A percentile compares a stretch with the other conserved stretches of the same genome.
phyloP scores from a whole-genome alignment of 2,797 vertebrate genomes.

The Alfaro cultratus region DNA sequence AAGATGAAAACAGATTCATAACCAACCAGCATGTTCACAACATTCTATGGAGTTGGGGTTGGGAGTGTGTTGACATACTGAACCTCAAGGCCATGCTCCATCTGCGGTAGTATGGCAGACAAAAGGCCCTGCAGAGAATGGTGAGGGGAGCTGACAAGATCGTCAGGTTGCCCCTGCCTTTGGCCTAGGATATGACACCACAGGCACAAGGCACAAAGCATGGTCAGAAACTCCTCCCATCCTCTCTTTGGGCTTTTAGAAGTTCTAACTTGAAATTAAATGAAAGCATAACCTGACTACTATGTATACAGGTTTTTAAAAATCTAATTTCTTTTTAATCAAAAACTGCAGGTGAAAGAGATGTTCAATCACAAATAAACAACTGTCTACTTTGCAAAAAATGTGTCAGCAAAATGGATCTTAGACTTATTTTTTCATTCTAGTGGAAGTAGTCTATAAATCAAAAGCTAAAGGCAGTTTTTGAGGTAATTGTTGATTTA shows the following conservation, averaged over 20 bases:
- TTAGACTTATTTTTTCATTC: neutral
- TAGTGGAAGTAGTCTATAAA: neutral
- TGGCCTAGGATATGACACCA: neutral
- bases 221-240: neutral
- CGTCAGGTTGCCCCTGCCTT: neutral
- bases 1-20: neutral
- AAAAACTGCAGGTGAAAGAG: neutral
- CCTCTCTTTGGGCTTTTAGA: neutral
- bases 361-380: neutral
- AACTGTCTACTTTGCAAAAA: neutral
- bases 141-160: neutral
- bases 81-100: neutral
- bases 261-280: neutral
- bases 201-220: neutral
- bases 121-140: neutral
- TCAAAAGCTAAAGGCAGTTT: neutral
- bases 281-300: too few relatives aligned
- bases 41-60: neutral
- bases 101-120: neutral
- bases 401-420: neutral
- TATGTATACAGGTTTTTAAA: neutral
- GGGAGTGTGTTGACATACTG: neutral
- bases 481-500: neutral
- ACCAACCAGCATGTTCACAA: neutral
- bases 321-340: neutral